A percentile compares a stretch with the other conserved stretches of the same genome.
phyloP scores from a whole-genome alignment of 2,888 invertebrate genomes.

The Dasysyrphus albostriatus region DNA sequence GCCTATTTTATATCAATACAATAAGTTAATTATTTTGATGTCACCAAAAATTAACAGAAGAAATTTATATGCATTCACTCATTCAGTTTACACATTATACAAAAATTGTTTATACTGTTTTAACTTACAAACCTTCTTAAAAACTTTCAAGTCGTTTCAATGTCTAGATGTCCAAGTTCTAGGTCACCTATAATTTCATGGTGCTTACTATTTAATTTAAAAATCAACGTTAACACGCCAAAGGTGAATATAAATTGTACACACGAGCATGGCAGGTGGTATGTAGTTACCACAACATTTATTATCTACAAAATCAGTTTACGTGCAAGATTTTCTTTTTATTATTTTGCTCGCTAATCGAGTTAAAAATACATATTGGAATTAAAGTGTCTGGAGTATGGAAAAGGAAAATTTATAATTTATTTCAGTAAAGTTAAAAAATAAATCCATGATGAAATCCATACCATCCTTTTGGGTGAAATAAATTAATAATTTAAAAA shows the following conservation, averaged over 20 bases:
- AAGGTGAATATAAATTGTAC: not conserved
- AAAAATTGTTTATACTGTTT: too few relatives aligned
- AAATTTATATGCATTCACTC: too few relatives aligned
- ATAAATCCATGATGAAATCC: not conserved
- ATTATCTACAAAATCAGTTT: not conserved
- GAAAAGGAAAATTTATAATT: not conserved
- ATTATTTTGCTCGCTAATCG: not conserved
- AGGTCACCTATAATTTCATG: conserved; percentile 1
- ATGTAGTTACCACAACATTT: not conserved
- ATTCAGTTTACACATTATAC: too few relatives aligned
- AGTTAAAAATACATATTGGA: not conserved
- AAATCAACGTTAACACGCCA: not conserved
- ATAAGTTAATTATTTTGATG: too few relatives aligned
- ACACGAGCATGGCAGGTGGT: not conserved
- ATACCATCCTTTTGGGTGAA: not conserved
- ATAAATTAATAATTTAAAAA: not conserved
- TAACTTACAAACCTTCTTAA: not conserved
- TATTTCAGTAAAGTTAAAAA: not conserved
- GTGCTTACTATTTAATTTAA: not conserved
- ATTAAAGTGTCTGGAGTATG: not conserved
- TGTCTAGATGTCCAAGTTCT: not conserved
- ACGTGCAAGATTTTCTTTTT: not conserved
- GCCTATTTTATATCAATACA: too few relatives aligned
- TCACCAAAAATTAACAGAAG: too few relatives aligned
- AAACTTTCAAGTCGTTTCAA: not conserved